phyloP scores from a whole-genome alignment of 1,140 invertebrate species.

The Thaumetopoea pityocampa region DNA sequence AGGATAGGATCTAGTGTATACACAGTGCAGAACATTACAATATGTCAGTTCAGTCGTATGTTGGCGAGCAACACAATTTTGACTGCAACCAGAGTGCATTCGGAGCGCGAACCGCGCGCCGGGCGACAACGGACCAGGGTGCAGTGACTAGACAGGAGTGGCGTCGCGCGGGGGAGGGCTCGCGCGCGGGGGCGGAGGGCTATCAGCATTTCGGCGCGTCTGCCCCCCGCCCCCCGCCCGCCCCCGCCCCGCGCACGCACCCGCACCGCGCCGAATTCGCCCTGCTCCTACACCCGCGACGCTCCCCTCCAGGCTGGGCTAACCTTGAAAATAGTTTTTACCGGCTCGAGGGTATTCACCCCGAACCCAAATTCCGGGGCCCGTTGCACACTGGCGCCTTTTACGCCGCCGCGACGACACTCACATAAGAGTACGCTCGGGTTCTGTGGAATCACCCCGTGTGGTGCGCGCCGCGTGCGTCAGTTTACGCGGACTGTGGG shows the following conservation, averaged over 20 bases:
- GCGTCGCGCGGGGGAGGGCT: slow-evolving; percentile 21
- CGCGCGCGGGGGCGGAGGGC: slow-evolving; percentile 33
- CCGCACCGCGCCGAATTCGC: slow-evolving; percentile 53
- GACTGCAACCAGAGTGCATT: slow-evolving; percentile 5
- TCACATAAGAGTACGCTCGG: slow-evolving; percentile 47
- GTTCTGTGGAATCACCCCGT: slow-evolving; percentile 27
- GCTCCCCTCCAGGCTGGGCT: slow-evolving; percentile 61
- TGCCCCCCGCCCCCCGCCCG: slow-evolving; percentile 34
- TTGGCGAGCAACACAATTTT: too few relatives aligned
- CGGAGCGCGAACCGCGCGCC: slow-evolving; percentile 14
- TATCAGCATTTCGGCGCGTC: slow-evolving; percentile 74
- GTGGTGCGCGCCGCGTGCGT: slow-evolving; percentile 33
- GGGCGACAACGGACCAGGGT: slow-evolving; percentile 30
- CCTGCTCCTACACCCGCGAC: slow-evolving; percentile 48
- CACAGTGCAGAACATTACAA: too few relatives aligned
- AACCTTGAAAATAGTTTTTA: slow-evolving; percentile 76
- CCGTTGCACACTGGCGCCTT: slow-evolving; percentile 54
- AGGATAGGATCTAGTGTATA: too few relatives aligned
- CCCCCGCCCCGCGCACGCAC: slow-evolving; percentile 30
- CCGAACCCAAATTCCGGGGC: slow-evolving; percentile 68
- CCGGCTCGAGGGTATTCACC: slow-evolving; percentile 72
- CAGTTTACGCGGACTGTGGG: slow-evolving; percentile 49
- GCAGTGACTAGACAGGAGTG: slow-evolving; percentile 23
- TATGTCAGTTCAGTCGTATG: too few relatives aligned
- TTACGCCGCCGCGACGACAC: slow-evolving; percentile 31